Percentiles rank a stretch among this genome's conserved stretches.
Evolutionary conservation across 2,888 invertebrate species (phyloP).

Genomic region (Steromphala cineraria): DNA sequence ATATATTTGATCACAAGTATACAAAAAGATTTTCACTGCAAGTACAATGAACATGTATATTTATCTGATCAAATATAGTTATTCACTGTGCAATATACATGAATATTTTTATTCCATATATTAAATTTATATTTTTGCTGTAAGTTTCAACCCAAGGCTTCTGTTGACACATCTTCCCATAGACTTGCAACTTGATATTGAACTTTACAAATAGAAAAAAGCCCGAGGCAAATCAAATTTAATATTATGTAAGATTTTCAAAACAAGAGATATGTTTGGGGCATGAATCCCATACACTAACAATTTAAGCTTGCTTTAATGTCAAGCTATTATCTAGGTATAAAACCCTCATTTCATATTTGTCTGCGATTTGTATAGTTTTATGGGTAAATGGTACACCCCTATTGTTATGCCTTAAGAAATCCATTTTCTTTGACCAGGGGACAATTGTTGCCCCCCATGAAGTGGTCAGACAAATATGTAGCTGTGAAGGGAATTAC

Average conservation of each 20-base stretch:
- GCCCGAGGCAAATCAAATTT: background rate
- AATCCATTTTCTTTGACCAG: slow-evolving; percentile 8
- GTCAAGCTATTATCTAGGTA: slow-evolving; percentile 5
- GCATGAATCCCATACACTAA: background rate
- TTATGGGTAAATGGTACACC: slow-evolving; percentile 5
- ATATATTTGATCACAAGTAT: background rate
- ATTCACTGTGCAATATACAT: too few species aligned
- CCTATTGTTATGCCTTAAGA: background rate
- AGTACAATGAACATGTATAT: too few species aligned
- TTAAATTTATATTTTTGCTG: too few species aligned
- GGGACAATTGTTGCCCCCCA: slow-evolving; percentile 3
- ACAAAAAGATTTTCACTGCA: too few species aligned
- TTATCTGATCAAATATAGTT: too few species aligned
- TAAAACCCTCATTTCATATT: slow-evolving; percentile 15
- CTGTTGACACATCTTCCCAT: too few species aligned
- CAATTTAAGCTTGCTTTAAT: slow-evolving; percentile 1
- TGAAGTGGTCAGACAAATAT: background rate
- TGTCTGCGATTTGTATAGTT: background rate
- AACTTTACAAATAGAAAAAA: background rate
- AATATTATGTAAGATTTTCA: slow-evolving; percentile 9
- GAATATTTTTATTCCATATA: too few species aligned
- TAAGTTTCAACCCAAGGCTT: too few species aligned
- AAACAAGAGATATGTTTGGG: background rate
- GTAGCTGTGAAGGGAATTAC: background rate
- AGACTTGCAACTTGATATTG: too few species aligned